phyloP scores from a whole-genome alignment of 2,113 vertebrate species.

The Dissostichus mawsoni region DNA sequence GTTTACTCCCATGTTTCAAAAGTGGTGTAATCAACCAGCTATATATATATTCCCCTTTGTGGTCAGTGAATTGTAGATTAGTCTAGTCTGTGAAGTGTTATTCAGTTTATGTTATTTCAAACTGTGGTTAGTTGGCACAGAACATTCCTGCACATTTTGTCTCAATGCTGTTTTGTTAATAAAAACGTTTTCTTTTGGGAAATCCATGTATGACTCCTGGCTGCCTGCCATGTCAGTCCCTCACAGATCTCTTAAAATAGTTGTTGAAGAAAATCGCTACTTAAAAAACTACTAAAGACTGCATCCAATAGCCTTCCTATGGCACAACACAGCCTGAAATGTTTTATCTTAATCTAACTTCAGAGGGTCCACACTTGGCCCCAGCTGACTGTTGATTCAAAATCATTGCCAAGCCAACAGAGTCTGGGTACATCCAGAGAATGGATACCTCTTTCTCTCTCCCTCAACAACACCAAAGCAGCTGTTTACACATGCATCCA shows the following conservation, averaged over 20 bases:
- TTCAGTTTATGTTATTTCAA: not conserved
- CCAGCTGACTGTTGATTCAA: not conserved
- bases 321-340: not conserved
- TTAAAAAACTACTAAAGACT: not conserved
- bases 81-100: too few species aligned
- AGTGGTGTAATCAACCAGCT: not conserved
- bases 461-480: conserved; percentile 22
- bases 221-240: too few species aligned
- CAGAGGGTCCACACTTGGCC: not conserved
- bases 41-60: not conserved
- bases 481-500: conserved; percentile 34
- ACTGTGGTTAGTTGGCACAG: not conserved
- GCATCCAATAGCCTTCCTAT: not conserved
- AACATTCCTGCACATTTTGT: not conserved
- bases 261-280: not conserved
- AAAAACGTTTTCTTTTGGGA: not conserved
- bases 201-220: not conserved
- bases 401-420: not conserved
- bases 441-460: conserved; percentile 2
- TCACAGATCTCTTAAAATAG: too few species aligned
- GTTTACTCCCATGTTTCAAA: not conserved
- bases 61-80: not conserved
- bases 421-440: conserved; percentile 30
- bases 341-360: not conserved
- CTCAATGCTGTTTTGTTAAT: not conserved